A percentile compares a stretch with the other conserved stretches of the same genome.
Evolutionary conservation across 2,888 invertebrate genomes (phyloP).

Genomic region (Calameuta idolon): DNA sequence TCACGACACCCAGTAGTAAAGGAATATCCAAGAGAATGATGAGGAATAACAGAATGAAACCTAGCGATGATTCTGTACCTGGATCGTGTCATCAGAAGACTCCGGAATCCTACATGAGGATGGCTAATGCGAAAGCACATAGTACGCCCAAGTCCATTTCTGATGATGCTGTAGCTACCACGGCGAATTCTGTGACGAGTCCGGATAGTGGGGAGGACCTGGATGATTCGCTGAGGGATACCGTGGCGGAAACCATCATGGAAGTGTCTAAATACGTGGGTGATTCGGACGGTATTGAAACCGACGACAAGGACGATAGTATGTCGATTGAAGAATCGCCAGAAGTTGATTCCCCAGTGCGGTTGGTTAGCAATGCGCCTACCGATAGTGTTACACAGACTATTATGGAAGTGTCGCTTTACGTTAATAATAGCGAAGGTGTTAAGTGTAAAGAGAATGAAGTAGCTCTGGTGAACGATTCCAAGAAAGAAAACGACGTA

Average conservation of each 20-base stretch:
- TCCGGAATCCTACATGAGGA: not conserved
- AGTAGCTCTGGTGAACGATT: not conserved
- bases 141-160: not conserved
- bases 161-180: constrained; percentile 62
- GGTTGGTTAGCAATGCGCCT: constrained; percentile 19
- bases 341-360: not conserved
- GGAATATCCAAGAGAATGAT: constrained; percentile 37
- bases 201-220: constrained; percentile 31
- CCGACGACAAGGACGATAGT: constrained; percentile 14
- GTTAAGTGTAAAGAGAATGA: not conserved
- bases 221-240: constrained; percentile 39
- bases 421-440: constrained; percentile 6
- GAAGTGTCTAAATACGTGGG: constrained; percentile 54
- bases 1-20: constrained; percentile 29
- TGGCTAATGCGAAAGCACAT: not conserved
- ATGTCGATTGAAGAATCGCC: not conserved
- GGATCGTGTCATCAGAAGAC: constrained; percentile 39
- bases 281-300: constrained; percentile 29
- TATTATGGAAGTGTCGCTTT: constrained; percentile 53
- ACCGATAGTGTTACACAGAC: constrained; percentile 56
- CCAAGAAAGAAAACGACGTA: constrained; percentile 18
- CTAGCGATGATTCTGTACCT: constrained; percentile 34
- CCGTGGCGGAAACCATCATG: constrained; percentile 60
- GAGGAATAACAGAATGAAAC: constrained; percentile 52
- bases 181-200: constrained; percentile 30